These are phyloP conservation scores for Nothocercus nigrocapillus DNA, from an alignment of 2,113 vertebrate species.

Conservation along the genomic window DNA sequence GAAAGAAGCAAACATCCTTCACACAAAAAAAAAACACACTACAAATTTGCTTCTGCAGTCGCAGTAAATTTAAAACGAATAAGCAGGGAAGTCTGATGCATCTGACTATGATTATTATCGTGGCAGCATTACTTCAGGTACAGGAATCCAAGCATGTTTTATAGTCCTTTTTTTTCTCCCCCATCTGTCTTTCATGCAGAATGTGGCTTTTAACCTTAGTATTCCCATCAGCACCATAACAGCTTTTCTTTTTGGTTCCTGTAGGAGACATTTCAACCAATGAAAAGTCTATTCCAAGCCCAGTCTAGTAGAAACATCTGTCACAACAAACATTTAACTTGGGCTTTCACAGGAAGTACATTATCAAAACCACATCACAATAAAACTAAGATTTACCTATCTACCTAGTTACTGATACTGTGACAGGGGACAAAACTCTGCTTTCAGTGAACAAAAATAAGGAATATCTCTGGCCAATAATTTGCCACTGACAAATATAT, in stretches of 20 bases:
- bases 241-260: not conserved
- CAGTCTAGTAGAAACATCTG: not conserved
- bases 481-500: slow-evolving; percentile 36
- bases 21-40: not conserved
- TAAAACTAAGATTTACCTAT: not conserved
- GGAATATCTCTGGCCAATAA: not conserved
- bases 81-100: not conserved
- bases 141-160: not conserved
- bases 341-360: not conserved
- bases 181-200: not conserved
- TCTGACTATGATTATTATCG: rapidly evolving
- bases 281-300: not conserved
- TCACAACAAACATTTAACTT: not conserved
- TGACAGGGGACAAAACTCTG: not conserved
- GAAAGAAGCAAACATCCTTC: not conserved
- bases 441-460: not conserved
- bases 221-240: not conserved
- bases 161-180: not conserved
- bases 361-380: not conserved
- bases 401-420: not conserved
- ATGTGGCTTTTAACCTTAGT: not conserved
- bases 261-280: not conserved
- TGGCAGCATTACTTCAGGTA: not conserved
- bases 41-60: not conserved
- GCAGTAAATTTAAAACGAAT: not conserved